Percentiles rank a stretch among this genome's conserved stretches.
These are phyloP conservation scores for Caloenas nicobarica DNA, from an alignment of 2,113 vertebrate species.

Conservation along the genomic window DNA sequence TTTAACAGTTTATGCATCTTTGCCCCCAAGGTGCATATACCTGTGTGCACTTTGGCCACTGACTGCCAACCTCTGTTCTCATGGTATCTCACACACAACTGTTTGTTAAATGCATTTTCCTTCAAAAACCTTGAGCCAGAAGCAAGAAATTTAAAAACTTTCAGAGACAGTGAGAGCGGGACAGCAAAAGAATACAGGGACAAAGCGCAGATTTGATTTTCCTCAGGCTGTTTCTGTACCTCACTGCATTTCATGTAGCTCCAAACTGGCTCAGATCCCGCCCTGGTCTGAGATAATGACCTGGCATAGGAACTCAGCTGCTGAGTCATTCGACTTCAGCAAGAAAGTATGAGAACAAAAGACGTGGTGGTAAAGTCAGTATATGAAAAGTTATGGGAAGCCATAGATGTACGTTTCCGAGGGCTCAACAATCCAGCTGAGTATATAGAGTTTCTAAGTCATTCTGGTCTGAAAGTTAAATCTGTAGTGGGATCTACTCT, in stretches of 20 bases:
- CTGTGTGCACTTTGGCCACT: background rate
- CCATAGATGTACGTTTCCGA: fast-evolving
- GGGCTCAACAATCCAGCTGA: background rate
- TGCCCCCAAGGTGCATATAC: background rate
- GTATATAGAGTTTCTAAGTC: background rate
- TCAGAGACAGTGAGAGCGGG: background rate
- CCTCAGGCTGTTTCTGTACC: background rate
- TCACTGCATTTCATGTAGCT: background rate
- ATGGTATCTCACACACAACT: background rate
- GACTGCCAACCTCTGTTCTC: background rate
- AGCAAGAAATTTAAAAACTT: background rate
- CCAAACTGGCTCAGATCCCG: background rate
- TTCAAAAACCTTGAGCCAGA: background rate
- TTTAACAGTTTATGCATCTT: background rate
- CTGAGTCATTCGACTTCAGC: background rate
- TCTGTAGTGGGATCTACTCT: background rate
- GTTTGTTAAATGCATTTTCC: background rate
- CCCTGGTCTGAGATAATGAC: background rate
- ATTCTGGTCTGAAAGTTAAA: background rate
- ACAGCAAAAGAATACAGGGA: background rate
- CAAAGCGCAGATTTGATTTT: background rate
- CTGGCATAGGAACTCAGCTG: background rate
- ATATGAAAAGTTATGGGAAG: background rate
- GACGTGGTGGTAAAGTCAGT: background rate
- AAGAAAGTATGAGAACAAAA: background rate